Evolutionary conservation across 2,888 invertebrate species (phyloP).

Genomic region (Baccha elongata): DNA sequence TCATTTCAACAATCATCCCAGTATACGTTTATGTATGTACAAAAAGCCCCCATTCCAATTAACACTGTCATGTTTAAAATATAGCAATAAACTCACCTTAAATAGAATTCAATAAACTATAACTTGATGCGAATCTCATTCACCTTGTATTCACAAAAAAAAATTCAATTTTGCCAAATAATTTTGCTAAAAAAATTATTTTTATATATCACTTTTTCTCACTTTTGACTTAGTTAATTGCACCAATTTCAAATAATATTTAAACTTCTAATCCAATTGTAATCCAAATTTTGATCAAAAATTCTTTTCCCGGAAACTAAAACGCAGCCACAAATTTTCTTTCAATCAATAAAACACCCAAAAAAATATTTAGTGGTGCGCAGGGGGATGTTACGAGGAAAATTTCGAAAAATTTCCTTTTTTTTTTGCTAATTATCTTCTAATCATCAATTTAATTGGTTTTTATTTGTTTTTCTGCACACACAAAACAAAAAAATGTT

Average conservation of each 20-base stretch:
- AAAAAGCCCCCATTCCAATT: no score
- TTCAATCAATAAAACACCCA: neutral
- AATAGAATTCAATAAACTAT: neutral
- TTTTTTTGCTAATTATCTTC: conserved; percentile 16
- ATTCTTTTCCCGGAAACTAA: conserved; percentile 52
- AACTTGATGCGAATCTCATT: neutral
- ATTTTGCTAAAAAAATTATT: no score
- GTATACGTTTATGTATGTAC: no score
- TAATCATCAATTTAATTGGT: conserved; percentile 24
- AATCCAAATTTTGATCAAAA: conserved; percentile 45
- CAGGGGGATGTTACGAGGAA: conserved; percentile 27
- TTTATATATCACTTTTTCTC: conserved; percentile 9
- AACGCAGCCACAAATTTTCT: conserved; percentile 61
- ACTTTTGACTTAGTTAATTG: conserved; percentile 31
- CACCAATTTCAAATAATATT: conserved; percentile 39
- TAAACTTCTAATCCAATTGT: conserved; percentile 21
- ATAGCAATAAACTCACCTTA: conserved; percentile 20
- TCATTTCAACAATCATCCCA: no score
- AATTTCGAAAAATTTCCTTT: conserved; percentile 33
- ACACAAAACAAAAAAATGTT: conserved; percentile 29
- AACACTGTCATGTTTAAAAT: no score
- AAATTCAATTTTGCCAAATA: neutral
- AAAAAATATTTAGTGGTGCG: conserved; percentile 54
- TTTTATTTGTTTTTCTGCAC: conserved; percentile 17
- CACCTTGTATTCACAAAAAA: conserved; percentile 9